phyloP scores from a whole-genome alignment of 1,140 invertebrate genomes.

The Polypedilum pembai region DNA sequence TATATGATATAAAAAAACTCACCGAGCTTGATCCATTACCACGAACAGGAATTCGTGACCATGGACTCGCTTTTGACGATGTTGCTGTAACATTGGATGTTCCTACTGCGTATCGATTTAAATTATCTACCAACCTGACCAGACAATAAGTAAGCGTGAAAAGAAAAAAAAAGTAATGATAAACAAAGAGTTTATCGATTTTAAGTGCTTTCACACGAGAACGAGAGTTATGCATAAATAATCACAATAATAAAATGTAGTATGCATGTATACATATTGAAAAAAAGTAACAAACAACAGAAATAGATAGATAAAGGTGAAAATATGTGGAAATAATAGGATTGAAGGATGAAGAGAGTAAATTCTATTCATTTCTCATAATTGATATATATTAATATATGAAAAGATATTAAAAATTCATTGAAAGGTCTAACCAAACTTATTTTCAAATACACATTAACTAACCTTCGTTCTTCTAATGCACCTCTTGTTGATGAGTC shows the following conservation, averaged over 20 bases:
- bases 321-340: background rate
- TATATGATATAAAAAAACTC: background rate
- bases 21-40: slow-evolving; percentile 9
- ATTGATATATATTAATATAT: background rate
- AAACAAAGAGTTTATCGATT: too few species aligned
- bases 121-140: background rate
- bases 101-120: slow-evolving; percentile 23
- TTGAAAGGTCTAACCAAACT: background rate
- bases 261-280: slow-evolving; percentile 15
- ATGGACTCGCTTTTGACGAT: slow-evolving; percentile 16
- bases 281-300: background rate
- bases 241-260: background rate
- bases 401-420: background rate
- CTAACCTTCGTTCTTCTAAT: slow-evolving; percentile 24
- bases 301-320: background rate
- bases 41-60: slow-evolving; percentile 13
- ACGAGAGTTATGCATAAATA: too few species aligned
- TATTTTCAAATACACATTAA: background rate
- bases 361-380: background rate
- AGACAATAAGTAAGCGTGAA: background rate
- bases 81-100: background rate
- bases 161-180: too few species aligned
- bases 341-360: background rate
- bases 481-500: background rate
- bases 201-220: too few species aligned